Percentiles rank a stretch among this genome's conserved stretches.
Conservation (phyloP, 2,113 vertebrate species). For the Aythya baeri region DNA sequence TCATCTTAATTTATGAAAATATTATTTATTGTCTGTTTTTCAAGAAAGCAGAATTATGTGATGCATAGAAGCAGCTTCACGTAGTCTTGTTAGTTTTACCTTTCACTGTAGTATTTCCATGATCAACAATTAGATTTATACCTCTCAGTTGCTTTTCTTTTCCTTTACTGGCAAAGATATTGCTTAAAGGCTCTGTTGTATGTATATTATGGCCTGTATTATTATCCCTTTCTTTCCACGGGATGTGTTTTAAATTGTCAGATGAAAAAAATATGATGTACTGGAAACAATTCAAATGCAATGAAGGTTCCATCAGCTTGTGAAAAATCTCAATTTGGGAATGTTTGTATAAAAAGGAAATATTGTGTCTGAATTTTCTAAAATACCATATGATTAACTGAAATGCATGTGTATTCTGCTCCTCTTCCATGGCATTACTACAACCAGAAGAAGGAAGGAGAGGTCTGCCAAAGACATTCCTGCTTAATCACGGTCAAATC, state of each 20-base stretch:
- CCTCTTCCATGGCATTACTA: neutral
- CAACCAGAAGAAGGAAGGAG: neutral
- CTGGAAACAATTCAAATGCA: neutral
- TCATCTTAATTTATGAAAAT: neutral
- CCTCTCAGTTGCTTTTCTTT: neutral
- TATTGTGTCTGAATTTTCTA: neutral
- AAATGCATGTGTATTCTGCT: neutral
- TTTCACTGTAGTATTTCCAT: conserved; percentile 16
- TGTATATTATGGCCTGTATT: neutral
- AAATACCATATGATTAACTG: neutral
- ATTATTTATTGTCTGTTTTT: neutral
- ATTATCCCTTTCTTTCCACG: neutral
- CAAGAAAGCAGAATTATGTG: neutral
- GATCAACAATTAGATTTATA: conserved; percentile 13
- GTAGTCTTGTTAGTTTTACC: neutral
- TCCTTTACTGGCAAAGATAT: conserved; percentile 1
- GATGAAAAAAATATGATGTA: neutral
- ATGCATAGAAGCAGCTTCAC: neutral
- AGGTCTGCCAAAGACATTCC: neutral
- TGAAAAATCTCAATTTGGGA: neutral
- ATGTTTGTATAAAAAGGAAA: neutral
- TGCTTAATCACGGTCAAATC: neutral
- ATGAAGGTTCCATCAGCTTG: neutral
- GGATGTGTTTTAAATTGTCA: neutral
- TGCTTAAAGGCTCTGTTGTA: neutral